Evolutionary conservation across 2,888 invertebrate genomes (phyloP).

Genomic region (Cheilosia vulpina): DNA sequence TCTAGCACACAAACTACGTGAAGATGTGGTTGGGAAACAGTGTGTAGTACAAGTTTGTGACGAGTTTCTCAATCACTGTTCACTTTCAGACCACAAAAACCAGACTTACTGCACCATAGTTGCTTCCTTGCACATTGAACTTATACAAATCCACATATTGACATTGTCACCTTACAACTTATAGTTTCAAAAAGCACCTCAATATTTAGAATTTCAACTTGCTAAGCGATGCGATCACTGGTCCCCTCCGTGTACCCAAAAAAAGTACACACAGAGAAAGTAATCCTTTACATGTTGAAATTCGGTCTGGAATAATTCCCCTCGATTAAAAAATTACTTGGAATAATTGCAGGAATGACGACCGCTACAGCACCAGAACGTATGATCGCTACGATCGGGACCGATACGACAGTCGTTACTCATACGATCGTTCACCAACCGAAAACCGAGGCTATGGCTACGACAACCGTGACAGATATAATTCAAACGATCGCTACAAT

Average conservation of each 20-base stretch:
- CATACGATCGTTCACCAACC: slow-evolving; percentile 76
- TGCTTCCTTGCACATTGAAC: not conserved
- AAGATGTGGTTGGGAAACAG: not conserved
- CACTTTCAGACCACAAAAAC: slow-evolving; percentile 36
- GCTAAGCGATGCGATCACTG: slow-evolving; percentile 24
- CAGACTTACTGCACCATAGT: slow-evolving; percentile 41
- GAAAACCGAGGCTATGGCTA: slow-evolving; percentile 81
- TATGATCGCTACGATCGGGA: slow-evolving; percentile 79
- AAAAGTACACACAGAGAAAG: not conserved
- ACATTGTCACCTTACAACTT: too few relatives aligned
- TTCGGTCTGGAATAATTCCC: not conserved
- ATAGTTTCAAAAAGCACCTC: slow-evolving; percentile 2
- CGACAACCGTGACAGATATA: slow-evolving; percentile 80
- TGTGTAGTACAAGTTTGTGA: not conserved
- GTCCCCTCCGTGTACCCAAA: too few relatives aligned
- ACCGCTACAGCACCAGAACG: slow-evolving; percentile 78
- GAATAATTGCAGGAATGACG: slow-evolving; percentile 77
- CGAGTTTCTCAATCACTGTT: not conserved
- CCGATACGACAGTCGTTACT: slow-evolving; percentile 76
- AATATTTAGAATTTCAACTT: slow-evolving; percentile 20
- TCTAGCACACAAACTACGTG: not conserved
- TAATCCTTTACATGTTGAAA: slow-evolving; percentile 28
- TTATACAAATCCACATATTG: not conserved
- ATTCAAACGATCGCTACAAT: slow-evolving; percentile 78
- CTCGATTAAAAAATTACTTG: not conserved